Evolutionary conservation across 2,888 invertebrate species (phyloP).

Genomic region (Arrhopalites spinosus): DNA sequence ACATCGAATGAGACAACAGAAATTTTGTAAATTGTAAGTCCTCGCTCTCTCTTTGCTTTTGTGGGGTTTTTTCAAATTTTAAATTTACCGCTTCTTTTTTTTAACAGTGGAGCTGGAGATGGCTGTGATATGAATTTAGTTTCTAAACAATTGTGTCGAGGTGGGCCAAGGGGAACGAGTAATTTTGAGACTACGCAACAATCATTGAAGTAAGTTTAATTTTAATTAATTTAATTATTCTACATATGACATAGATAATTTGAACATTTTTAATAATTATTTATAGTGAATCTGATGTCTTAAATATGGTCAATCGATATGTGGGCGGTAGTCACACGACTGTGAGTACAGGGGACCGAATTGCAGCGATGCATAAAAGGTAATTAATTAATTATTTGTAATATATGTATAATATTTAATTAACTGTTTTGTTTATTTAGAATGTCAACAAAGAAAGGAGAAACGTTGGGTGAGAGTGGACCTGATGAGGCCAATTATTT

Average conservation of each 20-base stretch:
- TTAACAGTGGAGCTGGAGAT: neutral
- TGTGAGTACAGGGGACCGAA: conserved; percentile 62
- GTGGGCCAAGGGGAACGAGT: neutral
- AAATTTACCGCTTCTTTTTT: no score
- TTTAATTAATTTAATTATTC: neutral
- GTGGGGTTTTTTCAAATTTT: no score
- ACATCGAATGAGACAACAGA: conserved; percentile 43
- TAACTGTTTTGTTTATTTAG: no score
- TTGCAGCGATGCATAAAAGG: neutral
- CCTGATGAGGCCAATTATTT: no score
- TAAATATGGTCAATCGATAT: conserved; percentile 71
- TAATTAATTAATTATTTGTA: no score
- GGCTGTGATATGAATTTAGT: conserved; percentile 36
- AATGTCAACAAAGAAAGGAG: no score
- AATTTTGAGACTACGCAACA: neutral
- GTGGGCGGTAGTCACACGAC: conserved; percentile 79
- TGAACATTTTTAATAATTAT: neutral
- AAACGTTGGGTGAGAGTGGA: no score
- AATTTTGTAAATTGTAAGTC: neutral
- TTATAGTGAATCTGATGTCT: conserved; percentile 35
- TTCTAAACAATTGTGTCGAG: conserved; percentile 21
- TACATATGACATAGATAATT: neutral
- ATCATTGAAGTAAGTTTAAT: conserved; percentile 4
- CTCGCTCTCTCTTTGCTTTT: neutral
- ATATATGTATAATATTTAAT: no score